Conservation (phyloP, 2,113 vertebrate genomes). For the Syngnathus scovelli region DNA sequence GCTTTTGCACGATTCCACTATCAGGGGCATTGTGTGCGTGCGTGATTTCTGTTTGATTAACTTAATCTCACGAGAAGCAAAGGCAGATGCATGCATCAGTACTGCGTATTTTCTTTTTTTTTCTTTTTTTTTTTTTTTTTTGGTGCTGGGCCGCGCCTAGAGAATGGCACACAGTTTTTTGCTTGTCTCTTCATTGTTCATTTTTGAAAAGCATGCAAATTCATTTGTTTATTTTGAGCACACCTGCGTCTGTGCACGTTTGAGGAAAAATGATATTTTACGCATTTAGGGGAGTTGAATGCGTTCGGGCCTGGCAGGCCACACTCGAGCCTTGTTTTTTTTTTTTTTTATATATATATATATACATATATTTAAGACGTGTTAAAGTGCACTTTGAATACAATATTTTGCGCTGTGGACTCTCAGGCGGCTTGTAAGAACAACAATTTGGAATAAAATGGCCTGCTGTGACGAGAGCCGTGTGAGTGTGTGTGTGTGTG, state of each 20-base stretch:
- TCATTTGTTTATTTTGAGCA: neutral
- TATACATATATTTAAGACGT: neutral
- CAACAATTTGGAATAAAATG: neutral
- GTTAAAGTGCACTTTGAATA: neutral
- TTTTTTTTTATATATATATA: too few relatives aligned
- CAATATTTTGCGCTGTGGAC: neutral
- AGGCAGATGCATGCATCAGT: constrained; percentile 63
- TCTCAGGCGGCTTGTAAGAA: neutral
- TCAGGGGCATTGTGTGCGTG: constrained; percentile 1
- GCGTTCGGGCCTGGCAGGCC: constrained; percentile 53
- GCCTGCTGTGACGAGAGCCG: neutral
- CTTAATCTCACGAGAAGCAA: constrained; percentile 25
- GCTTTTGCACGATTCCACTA: constrained; percentile 17
- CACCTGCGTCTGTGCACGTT: neutral
- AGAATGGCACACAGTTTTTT: constrained; percentile 30
- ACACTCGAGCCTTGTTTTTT: constrained; percentile 32
- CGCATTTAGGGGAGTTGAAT: constrained; percentile 26
- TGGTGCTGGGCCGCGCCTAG: constrained; percentile 60
- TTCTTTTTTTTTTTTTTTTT: constrained; percentile 57
- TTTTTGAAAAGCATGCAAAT: neutral
- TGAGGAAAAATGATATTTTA: neutral
- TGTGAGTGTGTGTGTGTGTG: neutral
- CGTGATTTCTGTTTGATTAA: neutral
- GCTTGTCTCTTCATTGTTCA: too few relatives aligned
- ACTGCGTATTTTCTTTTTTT: constrained; percentile 71